Base-by-base conservation (phyloP, 2,888 invertebrate species). In the Hypolimnas misippus region DNA sequence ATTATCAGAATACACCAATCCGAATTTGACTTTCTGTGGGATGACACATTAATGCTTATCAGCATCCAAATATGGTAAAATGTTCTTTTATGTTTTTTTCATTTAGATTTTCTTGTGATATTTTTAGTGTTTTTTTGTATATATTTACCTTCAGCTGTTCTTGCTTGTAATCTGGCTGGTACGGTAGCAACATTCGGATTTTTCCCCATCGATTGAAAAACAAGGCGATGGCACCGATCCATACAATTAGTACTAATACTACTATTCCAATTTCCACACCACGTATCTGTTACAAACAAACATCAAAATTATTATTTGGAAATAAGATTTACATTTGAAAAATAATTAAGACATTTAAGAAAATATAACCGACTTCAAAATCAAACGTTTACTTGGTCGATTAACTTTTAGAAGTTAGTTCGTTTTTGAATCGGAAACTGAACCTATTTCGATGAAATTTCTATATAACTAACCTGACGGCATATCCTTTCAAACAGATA, bases 211-310 rank as follows among this genome's bases (percentile, higher is more conserved):
- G 94, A 83, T 97, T 96, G 93, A 97, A 97, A 93, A 97, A 97
- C 60, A 97, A 88, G 0, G 96, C 95, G 76, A 97, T 97, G 21
- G 97, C 97, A n/a, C 95, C 96, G 17, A 96, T 95, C 97, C 97
- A 97, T 40, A 97, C 96, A 78, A 96, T 92, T 68, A 97, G 92
- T 61, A 97, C 97, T 79, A 97, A 88, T 31, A 96, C 94, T 62
- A 97, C 97, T 78, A 98, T 97, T 69, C 97, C 97, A 76, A 98
- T 96, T 92, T 98, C 98, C 72, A 97, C 97, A 57, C 97, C 97
- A 71, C 97, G 95, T 79, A 98, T 97, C 96, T 97, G 89, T 42
- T 79, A 52, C 56, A 53, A 63, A 60, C 75, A 72, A 51, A 42
- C 29, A 2, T 21, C 2, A 29, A 0, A 38, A 19, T 42, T 44